Base-by-base conservation (phyloP, 53 echinoderm and acorn worm species). In the Echinometra lucunter region DNA sequence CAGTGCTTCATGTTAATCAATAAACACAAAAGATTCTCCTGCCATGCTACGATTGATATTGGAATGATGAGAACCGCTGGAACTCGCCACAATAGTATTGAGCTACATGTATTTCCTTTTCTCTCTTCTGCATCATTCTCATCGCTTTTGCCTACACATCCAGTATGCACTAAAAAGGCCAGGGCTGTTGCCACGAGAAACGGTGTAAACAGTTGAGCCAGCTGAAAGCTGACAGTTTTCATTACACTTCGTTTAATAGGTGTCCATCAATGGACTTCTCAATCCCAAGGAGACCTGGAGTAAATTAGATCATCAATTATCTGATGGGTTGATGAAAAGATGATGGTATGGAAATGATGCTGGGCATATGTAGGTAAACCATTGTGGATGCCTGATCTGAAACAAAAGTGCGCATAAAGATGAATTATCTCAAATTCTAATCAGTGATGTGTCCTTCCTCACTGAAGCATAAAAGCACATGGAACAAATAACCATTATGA, bases 201-300 rank as follows among this genome's bases (percentile, higher is more conserved):
- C 88, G 42, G 28, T 53, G 88, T 88, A 88, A 88, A 88, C 88
- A 88, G n/a, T 56, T 30, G 12, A 19, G 78, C 40, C 78, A 78
- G 78, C 78, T 78, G 78, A 78, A 78, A 78, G 42, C 78, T 78
- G 78, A 78, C 42, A 21, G 42, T 78, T 40, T 78, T 78, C 78
- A 78, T 78, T 78, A 78, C 78, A 19, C 78, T 78, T 78, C 78
- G 42, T 78, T 78, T 78, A n/a, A n/a, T n/a, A n/a, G 78, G 15
- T 78, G 17, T 1, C 42, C 23, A 8, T 78, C 78, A 78, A 78
- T 78, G 78, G 40, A 19, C 78, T 8, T 53, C 72, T 78, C 16
- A 21, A 78, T 75, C 42, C 21, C 78, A 40, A 75, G 38, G 78
- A 78, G 78, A 78, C 42, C 78, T 78, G 42, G 42, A 78, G 78